Evolutionary conservation across 1,140 invertebrate genomes (phyloP).

Genomic region (Drosophila littoralis): DNA sequence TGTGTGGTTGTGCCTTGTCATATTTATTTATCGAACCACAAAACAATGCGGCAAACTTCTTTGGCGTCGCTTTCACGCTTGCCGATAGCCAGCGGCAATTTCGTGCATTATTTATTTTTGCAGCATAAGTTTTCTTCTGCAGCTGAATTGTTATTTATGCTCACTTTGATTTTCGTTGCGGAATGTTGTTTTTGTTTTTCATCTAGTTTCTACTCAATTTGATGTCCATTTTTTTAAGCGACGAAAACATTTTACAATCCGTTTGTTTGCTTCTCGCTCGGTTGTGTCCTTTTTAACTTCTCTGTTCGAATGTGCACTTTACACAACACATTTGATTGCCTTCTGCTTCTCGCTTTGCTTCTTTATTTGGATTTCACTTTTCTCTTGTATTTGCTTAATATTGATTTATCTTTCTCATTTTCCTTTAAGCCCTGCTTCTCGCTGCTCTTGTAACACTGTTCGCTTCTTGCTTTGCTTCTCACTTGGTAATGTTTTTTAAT

Average conservation of each 20-base stretch:
- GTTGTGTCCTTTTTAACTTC: background rate
- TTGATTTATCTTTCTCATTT: too few relatives aligned
- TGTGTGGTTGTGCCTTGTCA: slow-evolving; percentile 46
- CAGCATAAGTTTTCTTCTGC: slow-evolving; percentile 29
- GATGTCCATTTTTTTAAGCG: background rate
- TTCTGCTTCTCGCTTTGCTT: background rate
- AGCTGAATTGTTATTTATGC: slow-evolving; percentile 18
- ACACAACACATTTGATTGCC: too few relatives aligned
- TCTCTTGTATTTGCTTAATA: background rate
- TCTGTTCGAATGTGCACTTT: background rate
- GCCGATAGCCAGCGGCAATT: slow-evolving; percentile 14
- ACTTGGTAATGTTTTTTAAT: too few relatives aligned
- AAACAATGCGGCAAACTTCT: slow-evolving; percentile 69
- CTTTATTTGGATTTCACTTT: background rate
- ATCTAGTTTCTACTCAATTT: slow-evolving; percentile 14
- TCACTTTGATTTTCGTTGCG: slow-evolving; percentile 10
- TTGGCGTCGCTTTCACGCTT: slow-evolving; percentile 62
- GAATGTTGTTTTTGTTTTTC: background rate
- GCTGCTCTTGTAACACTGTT: background rate
- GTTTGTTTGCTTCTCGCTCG: background rate
- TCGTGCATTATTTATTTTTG: slow-evolving; percentile 31
- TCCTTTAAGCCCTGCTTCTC: slow-evolving; percentile 26
- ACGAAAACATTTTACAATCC: slow-evolving; percentile 8
- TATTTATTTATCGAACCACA: slow-evolving; percentile 70
- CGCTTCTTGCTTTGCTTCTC: background rate